A percentile compares a stretch with the other conserved stretches of the same genome.
These are phyloP conservation scores for Scaptomyza graminum DNA, from an alignment of 1,140 invertebrate species.

Conservation along the genomic window DNA sequence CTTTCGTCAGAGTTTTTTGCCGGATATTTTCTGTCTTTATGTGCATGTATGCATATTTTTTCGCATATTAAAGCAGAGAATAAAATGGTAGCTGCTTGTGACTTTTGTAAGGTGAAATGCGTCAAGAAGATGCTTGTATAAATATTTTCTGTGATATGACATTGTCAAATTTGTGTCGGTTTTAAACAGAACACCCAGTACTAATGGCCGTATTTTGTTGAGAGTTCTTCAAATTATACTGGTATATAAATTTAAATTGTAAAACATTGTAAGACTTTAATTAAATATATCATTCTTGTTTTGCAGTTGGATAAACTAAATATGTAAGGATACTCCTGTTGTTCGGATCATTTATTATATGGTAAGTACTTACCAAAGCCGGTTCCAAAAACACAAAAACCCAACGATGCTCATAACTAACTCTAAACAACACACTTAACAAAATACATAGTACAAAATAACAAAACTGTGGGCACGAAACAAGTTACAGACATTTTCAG, in stretches of 20 bases:
- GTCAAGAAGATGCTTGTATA: conserved; percentile 5
- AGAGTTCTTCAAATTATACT: neutral
- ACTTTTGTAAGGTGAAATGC: conserved; percentile 19
- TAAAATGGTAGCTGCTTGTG: neutral
- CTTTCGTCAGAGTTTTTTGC: neutral
- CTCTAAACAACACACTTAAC: conserved; percentile 52
- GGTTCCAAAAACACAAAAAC: conserved; percentile 44
- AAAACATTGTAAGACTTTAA: neutral
- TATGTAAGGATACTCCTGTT: neutral
- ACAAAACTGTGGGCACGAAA: conserved; percentile 74
- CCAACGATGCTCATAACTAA: conserved; percentile 52
- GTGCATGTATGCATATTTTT: neutral
- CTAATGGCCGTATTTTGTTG: neutral
- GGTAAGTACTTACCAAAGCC: conserved; percentile 58
- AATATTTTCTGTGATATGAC: neutral
- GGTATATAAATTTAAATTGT: too few relatives aligned
- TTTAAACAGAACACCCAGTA: neutral
- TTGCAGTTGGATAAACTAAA: conserved; percentile 6
- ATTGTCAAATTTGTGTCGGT: neutral
- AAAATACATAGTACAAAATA: conserved; percentile 70
- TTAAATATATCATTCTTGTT: neutral
- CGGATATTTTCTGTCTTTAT: neutral
- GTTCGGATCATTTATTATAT: conserved; percentile 3
- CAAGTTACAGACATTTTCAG: conserved; percentile 19
- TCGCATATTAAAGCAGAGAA: conserved; percentile 4